Evolutionary conservation across 2,888 invertebrate species (phyloP), one percentile per base, ranked within the genome.

Genomic region (Rhyacophila evoluta): DNA sequence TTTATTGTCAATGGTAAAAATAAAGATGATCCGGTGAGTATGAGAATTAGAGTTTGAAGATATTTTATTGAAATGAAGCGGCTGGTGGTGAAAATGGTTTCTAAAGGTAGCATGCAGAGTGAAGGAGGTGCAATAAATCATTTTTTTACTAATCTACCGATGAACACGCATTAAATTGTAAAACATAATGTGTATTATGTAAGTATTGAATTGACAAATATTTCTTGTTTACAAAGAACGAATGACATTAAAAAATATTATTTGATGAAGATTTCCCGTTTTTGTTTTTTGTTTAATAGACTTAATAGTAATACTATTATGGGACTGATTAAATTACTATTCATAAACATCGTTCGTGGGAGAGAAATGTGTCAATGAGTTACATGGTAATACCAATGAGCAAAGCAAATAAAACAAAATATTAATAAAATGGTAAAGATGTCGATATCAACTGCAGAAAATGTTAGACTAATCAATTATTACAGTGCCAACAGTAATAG

Each of bases 1-100:
- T 19, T 19, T 55, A 55, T 55, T 55, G 55, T 55, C 55, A 55
- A 55, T 55, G 55, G 55, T 33, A 69, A 69, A 27, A 69, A 69
- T 28, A 28, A 69, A 28, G 69, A 33, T 69, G 33, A 69, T 28
- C 12, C 25, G 19, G 33, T 69, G 28, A 69, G 70, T 12, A 33
- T 70, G 33, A 70, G 33, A 33, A 70, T 12, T 15, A 33, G 41
- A 74, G 25, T 74, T 38, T 28, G 74, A 74, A 39, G 39, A 74
- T 28, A 11, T 38, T 38, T 29, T 33, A 70, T 70, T 29, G 27
- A 74, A 41, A 74, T 28, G 72, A 37, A 72, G 38, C 36, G 70
- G 70, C 8, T 28, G 70, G 36, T 12, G 12, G 72, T 37, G 27
- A 72, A 70, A 38, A 27, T 72, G 72, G 72, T 2, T 36, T 72